A percentile compares a stretch with the other conserved stretches of the same genome.
These are phyloP conservation scores for Clostera curtula DNA, from an alignment of 2,888 invertebrate genomes.

Conservation along the genomic window DNA sequence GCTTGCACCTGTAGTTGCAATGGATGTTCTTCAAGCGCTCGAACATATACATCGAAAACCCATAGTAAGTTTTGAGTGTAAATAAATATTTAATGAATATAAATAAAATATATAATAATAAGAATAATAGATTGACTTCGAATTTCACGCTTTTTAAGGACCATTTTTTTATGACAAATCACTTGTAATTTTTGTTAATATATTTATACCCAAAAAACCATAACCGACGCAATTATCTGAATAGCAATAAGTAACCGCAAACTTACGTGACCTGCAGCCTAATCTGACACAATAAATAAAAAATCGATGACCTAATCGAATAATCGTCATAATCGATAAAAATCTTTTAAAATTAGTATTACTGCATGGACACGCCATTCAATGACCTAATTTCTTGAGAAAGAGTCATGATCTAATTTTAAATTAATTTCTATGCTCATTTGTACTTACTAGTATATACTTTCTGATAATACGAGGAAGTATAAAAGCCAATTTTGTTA, in stretches of 20 bases:
- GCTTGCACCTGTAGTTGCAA: conserved; percentile 40
- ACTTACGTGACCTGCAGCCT: no score
- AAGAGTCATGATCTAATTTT: conserved; percentile 8
- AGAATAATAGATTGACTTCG: no score
- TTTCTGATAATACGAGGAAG: conserved; percentile 20
- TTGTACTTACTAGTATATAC: conserved; percentile 16
- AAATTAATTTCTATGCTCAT: conserved; percentile 19
- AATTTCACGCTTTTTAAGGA: no score
- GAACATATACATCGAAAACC: conserved; percentile 29
- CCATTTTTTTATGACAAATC: no score
- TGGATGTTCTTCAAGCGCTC: conserved; percentile 41
- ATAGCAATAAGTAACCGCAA: no score
- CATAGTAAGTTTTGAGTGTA: conserved; percentile 53
- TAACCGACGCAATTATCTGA: no score
- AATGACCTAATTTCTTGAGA: conserved; percentile 18
- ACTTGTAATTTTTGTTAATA: no score
- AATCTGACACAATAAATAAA: conserved; percentile 1
- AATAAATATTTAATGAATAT: no score
- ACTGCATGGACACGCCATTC: conserved; percentile 8
- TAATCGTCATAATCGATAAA: conserved; percentile 5
- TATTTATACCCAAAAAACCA: no score
- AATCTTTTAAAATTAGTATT: conserved; percentile 9
- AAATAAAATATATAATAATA: conserved; percentile 12
- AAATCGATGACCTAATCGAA: conserved; percentile 10
- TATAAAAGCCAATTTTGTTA: conserved; percentile 9